Evolutionary conservation across 2,888 invertebrate genomes (phyloP).

Genomic region (Pediacus dermestoides): DNA sequence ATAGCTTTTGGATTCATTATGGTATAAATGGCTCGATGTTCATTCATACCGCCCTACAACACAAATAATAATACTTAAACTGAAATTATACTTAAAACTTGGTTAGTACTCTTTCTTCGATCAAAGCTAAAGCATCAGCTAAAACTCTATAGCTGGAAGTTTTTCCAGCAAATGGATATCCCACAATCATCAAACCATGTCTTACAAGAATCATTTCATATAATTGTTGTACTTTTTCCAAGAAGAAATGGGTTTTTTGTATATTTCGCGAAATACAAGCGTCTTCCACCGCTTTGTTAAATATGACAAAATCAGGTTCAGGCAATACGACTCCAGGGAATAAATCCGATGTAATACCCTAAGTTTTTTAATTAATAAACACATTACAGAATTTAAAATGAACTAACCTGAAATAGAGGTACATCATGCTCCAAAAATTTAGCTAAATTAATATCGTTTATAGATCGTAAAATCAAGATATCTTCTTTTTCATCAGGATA

Average conservation of each 20-base stretch:
- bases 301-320: slow-evolving; percentile 71
- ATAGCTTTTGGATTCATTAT: slow-evolving; percentile 93
- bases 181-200: slow-evolving; percentile 93
- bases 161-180: slow-evolving; percentile 89
- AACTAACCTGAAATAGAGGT: slow-evolving; percentile 73
- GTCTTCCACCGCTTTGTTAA: slow-evolving; percentile 63
- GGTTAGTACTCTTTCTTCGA: slow-evolving; percentile 63
- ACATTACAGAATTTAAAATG: background rate
- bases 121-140: slow-evolving; percentile 73
- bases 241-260: slow-evolving; percentile 79
- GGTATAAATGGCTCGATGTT: slow-evolving; percentile 72
- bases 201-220: slow-evolving; percentile 95
- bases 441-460: slow-evolving; percentile 91
- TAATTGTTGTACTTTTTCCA: slow-evolving; percentile 85
- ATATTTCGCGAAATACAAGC: slow-evolving; percentile 70
- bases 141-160: slow-evolving; percentile 79
- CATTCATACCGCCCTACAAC: slow-evolving; percentile 65
- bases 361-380: slow-evolving; percentile 45
- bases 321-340: slow-evolving; percentile 84
- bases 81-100: background rate
- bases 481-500: slow-evolving; percentile 88
- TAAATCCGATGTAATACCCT: slow-evolving; percentile 88
- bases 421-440: slow-evolving; percentile 88
- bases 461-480: slow-evolving; percentile 80
- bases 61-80: slow-evolving; percentile 8